Base-by-base conservation (phyloP, 1,140 invertebrate genomes). In the Brachionus rubens region DNA sequence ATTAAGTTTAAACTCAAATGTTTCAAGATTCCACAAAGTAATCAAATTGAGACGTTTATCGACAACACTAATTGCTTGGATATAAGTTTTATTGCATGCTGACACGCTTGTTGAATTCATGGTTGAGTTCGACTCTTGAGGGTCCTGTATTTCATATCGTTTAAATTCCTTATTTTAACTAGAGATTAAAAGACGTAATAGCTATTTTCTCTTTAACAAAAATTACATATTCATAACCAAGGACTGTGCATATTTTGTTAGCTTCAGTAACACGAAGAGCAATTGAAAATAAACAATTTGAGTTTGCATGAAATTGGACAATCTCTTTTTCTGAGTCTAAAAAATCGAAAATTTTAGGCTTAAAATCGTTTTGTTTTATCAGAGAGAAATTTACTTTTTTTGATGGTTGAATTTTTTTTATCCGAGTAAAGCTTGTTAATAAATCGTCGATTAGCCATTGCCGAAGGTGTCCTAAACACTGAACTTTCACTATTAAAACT, bases 251-350 rank as follows among this genome's bases (percentile, higher is more conserved):
- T 33, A 72, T 72, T 30, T 54, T 72, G 21, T 72, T 72, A 7
- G 68, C 68, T 72, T 72, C 68, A 2, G 46, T 72, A 9, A 72
- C 30, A 50, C 30, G 28, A 2, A 72, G n/a, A 16, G 46, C 50
- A 14, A 72, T 72, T 14, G 68, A 48, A n/a, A 72, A 72, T 36
- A 72, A 19, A 26, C 68, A 33, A 26, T 72, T 72, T 48, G 68
- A 72, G 41, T n/a, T 48, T 7, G 68, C 68, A 40, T 72, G 68
- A 41, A 54, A 50, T 72, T 54, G 68, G 26, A 72, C 68, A 10
- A 72, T 48, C 41, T 72, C 28, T 33, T 72, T 26, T 19, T 72
- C 46, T 3, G 4, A 24, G 26, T 40, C 50, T 72, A 19, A 33
- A 54, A 12, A 19, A 0, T 72, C 50, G 12, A 14, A 72, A 40